Conservation (phyloP, 2,797 vertebrate species). For the Pygocentrus nattereri region DNA sequence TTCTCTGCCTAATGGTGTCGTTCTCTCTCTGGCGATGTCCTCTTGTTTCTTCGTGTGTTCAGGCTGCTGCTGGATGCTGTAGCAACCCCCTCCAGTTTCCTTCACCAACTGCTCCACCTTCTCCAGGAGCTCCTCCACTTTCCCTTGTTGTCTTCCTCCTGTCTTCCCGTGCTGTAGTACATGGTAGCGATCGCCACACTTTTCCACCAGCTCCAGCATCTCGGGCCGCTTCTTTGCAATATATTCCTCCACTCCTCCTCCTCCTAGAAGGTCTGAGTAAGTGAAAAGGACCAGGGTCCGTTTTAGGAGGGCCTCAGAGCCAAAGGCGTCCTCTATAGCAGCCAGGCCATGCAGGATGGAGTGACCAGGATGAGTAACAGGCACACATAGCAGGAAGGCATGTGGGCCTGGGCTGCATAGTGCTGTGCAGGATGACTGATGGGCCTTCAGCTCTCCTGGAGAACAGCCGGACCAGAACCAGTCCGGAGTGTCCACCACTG, state of each 20-base stretch:
- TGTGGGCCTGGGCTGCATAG: slow-evolving; percentile 79
- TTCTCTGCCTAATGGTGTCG: not conserved
- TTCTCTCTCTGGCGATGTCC: slow-evolving; percentile 63
- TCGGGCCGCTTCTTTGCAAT: slow-evolving; percentile 70
- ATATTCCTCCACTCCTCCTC: slow-evolving; percentile 70
- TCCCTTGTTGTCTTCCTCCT: slow-evolving; percentile 16
- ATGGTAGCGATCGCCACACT: slow-evolving; percentile 79
- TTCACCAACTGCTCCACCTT: slow-evolving; percentile 77
- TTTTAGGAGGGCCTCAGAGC: slow-evolving; percentile 61
- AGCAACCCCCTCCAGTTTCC: slow-evolving; percentile 74
- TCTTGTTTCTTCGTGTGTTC: slow-evolving; percentile 71
- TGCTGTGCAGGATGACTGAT: slow-evolving; percentile 76
- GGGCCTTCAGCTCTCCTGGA: slow-evolving; percentile 71
- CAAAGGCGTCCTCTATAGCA: slow-evolving; percentile 70
- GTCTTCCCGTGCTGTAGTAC: slow-evolving; percentile 63
- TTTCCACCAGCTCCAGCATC: slow-evolving; percentile 79
- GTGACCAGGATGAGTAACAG: slow-evolving; percentile 74
- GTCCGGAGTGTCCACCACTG: slow-evolving; percentile 80
- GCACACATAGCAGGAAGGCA: slow-evolving; percentile 79
- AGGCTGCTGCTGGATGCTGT: slow-evolving; percentile 71
- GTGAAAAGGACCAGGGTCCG: slow-evolving; percentile 79
- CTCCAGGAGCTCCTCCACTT: slow-evolving; percentile 72
- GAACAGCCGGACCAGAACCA: slow-evolving; percentile 74
- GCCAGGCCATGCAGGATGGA: slow-evolving; percentile 67
- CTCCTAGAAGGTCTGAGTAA: slow-evolving; percentile 66